A percentile compares a stretch with the other conserved stretches of the same genome.
phyloP scores from a whole-genome alignment of 2,888 invertebrate genomes.

The Eupelmus urozonus region DNA sequence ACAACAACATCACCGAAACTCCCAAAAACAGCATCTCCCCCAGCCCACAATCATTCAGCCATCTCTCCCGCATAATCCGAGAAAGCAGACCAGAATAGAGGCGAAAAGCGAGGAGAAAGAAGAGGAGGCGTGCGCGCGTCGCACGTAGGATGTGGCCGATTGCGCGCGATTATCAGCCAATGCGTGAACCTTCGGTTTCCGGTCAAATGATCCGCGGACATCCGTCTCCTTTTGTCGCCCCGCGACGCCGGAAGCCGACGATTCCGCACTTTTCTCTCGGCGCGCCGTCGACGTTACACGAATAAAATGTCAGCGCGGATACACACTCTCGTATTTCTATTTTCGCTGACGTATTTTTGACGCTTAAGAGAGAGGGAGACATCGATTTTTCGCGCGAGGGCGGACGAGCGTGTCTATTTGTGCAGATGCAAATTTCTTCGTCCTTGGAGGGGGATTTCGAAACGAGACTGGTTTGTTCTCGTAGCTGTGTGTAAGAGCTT shows the following conservation, averaged over 20 bases:
- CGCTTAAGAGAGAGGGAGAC: too few species aligned
- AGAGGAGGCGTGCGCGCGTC: slow-evolving; percentile 12
- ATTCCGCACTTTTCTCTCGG: slow-evolving; percentile 40
- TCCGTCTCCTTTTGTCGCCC: slow-evolving; percentile 65
- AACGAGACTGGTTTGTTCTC: background rate
- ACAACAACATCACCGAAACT: too few species aligned
- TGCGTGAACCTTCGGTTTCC: slow-evolving; percentile 73
- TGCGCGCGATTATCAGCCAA: slow-evolving; percentile 69
- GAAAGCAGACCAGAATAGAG: background rate
- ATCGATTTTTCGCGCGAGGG: too few species aligned
- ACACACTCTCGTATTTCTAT: too few species aligned
- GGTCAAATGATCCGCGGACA: slow-evolving; percentile 75
- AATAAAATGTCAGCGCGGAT: too few species aligned
- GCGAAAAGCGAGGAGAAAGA: slow-evolving; percentile 19
- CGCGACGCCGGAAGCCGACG: slow-evolving; percentile 44
- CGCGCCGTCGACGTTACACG: background rate
- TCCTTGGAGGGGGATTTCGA: background rate
- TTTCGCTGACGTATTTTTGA: background rate
- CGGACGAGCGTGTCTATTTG: too few species aligned
- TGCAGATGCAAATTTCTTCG: slow-evolving; percentile 3
- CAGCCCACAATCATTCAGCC: background rate
- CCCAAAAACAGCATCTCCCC: background rate
- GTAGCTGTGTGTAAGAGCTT: too few species aligned
- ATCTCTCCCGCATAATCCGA: background rate
- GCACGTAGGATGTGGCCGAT: slow-evolving; percentile 67